These are phyloP conservation scores for Sesia apiformis DNA, from an alignment of 2,888 invertebrate species.

Conservation along the genomic window DNA sequence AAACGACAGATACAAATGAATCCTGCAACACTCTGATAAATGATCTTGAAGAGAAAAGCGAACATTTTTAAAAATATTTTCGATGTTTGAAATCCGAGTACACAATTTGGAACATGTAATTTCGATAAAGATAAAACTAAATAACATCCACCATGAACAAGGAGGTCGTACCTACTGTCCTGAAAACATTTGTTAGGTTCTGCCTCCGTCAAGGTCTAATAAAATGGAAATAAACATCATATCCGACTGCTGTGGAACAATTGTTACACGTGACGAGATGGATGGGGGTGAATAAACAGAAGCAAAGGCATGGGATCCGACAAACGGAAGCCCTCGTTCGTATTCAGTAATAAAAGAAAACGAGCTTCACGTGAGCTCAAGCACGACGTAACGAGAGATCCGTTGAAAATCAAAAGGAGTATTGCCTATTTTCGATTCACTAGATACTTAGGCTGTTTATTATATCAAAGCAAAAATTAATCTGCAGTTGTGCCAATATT, in stretches of 20 bases:
- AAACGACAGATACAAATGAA: conserved; percentile 24
- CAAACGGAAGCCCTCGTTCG: conserved; percentile 22
- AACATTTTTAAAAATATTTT: not conserved
- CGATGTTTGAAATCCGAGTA: not conserved
- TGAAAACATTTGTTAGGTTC: too few species aligned
- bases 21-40: conserved; percentile 20
- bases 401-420: conserved; percentile 27
- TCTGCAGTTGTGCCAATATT: not conserved
- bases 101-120: not conserved
- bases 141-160: too few species aligned
- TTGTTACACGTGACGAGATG: too few species aligned
- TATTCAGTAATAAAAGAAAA: conserved; percentile 31
- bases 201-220: too few species aligned
- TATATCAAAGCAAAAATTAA: not conserved
- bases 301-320: not conserved
- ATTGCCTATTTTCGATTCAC: not conserved
- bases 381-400: conserved; percentile 29
- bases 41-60: conserved; percentile 8
- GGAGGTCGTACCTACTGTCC: too few species aligned
- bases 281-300: too few species aligned
- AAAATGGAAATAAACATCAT: too few species aligned
- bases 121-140: not conserved
- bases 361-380: conserved; percentile 37
- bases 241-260: too few species aligned
- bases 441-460: not conserved